phyloP scores from a whole-genome alignment of 2,888 invertebrate genomes.

The Hylaea fasciaria region DNA sequence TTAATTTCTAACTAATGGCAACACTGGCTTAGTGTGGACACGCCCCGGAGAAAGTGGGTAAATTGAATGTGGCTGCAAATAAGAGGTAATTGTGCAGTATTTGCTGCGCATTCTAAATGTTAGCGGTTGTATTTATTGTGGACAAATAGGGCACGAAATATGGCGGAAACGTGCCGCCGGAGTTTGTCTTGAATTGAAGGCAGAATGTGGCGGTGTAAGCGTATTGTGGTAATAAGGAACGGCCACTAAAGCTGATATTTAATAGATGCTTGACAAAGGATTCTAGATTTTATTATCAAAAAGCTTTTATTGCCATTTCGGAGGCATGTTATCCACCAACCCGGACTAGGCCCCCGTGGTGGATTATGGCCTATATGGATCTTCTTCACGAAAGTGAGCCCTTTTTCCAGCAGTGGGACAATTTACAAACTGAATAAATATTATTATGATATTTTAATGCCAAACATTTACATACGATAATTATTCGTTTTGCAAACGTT shows the following conservation, averaged over 20 bases:
- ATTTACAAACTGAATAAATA: too few relatives aligned
- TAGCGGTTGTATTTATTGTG: slow-evolving; percentile 29
- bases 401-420: too few relatives aligned
- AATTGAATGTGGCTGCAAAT: slow-evolving; percentile 30
- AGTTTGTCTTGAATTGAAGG: background rate
- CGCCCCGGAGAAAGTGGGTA: slow-evolving; percentile 27
- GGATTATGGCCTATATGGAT: too few relatives aligned
- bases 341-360: too few relatives aligned
- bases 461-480: too few relatives aligned
- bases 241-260: background rate
- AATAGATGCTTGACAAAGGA: too few relatives aligned
- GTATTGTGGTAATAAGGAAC: slow-evolving; percentile 5
- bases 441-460: too few relatives aligned
- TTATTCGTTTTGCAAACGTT: too few relatives aligned
- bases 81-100: slow-evolving; percentile 24
- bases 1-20: slow-evolving; percentile 62
- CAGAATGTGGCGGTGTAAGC: background rate
- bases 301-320: too few relatives aligned
- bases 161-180: slow-evolving; percentile 6
- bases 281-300: too few relatives aligned
- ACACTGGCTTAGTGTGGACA: slow-evolving; percentile 47
- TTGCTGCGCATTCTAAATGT: slow-evolving; percentile 20
- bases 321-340: too few relatives aligned
- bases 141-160: slow-evolving; percentile 33
- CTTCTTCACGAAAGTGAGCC: too few relatives aligned